Evolutionary conservation across 2,888 invertebrate genomes (phyloP).

Genomic region (Trisateles emortualis): DNA sequence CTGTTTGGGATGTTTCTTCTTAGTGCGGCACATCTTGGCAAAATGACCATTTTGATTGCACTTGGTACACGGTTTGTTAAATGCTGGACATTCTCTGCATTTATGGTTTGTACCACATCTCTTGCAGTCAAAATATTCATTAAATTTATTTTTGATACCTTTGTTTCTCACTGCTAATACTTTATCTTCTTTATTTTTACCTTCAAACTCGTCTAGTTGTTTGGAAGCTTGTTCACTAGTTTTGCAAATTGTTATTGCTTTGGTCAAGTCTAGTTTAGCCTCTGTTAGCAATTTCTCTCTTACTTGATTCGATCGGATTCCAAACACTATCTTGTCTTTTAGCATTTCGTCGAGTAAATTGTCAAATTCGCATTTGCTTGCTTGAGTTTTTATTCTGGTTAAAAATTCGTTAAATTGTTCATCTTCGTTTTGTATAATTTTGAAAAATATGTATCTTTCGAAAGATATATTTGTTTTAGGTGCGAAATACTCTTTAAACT

Average conservation of each 20-base stretch:
- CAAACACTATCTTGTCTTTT: slow-evolving; percentile 38
- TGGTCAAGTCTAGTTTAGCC: slow-evolving; percentile 1
- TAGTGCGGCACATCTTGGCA: neutral
- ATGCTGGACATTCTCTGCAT: neutral
- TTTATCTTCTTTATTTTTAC: slow-evolving; percentile 1
- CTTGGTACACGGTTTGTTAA: slow-evolving; percentile 6
- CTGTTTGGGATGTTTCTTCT: too few relatives aligned
- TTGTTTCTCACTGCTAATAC: neutral
- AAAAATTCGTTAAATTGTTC: too few relatives aligned
- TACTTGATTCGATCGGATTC: slow-evolving; percentile 28
- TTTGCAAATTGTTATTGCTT: slow-evolving; percentile 4
- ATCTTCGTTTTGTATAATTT: too few relatives aligned
- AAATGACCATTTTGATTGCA: slow-evolving; percentile 2
- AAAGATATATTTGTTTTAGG: too few relatives aligned
- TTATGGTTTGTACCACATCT: slow-evolving; percentile 8
- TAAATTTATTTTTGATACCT: neutral
- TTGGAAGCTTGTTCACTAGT: slow-evolving; percentile 6
- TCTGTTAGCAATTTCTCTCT: too few relatives aligned
- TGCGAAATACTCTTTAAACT: slow-evolving; percentile 3
- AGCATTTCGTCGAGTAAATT: slow-evolving; percentile 35
- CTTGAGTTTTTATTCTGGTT: too few relatives aligned
- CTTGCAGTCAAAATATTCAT: slow-evolving; percentile 1
- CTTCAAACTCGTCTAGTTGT: slow-evolving; percentile 5
- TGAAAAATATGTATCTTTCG: too few relatives aligned
- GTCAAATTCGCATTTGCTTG: slow-evolving; percentile 29